A percentile compares a stretch with the other conserved stretches of the same genome.
These are phyloP conservation scores for Metalampra italica DNA, from an alignment of 2,888 invertebrate species.

Conservation along the genomic window DNA sequence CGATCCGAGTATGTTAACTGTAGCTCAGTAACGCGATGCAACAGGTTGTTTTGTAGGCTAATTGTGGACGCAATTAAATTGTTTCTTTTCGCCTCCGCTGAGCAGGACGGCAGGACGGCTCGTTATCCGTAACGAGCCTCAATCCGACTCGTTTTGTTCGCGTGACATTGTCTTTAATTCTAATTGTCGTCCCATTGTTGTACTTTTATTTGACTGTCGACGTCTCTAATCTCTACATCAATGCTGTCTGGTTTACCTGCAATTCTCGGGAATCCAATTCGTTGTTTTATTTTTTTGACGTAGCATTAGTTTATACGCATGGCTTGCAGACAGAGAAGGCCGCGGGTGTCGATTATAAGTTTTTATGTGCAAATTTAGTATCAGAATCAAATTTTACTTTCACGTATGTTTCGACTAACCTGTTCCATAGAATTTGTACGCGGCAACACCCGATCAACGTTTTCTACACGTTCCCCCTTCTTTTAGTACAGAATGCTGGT, in stretches of 20 bases:
- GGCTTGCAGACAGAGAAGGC: too few relatives aligned
- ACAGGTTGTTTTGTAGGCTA: conserved; percentile 66
- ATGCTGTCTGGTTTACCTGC: not conserved
- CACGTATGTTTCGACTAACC: conserved; percentile 29
- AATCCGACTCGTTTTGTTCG: conserved; percentile 38
- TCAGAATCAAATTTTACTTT: conserved; percentile 40
- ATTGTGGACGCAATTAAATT: conserved; percentile 61
- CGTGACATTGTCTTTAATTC: conserved; percentile 43
- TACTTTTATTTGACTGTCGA: not conserved
- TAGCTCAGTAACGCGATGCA: conserved; percentile 44
- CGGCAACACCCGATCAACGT: conserved; percentile 72
- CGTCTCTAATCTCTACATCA: too few relatives aligned
- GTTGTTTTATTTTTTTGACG: conserved; percentile 12
- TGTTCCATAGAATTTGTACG: conserved; percentile 57
- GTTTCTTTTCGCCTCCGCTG: conserved; percentile 51
- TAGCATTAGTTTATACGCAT: too few relatives aligned
- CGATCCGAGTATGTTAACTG: conserved; percentile 6
- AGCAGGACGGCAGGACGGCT: conserved; percentile 37
- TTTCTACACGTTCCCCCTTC: conserved; percentile 54
- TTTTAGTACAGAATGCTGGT: too few relatives aligned
- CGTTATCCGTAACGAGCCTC: conserved; percentile 46
- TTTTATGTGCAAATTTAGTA: too few relatives aligned
- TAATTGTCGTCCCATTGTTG: conserved; percentile 24
- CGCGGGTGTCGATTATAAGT: too few relatives aligned
- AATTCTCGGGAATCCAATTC: not conserved